Conservation (phyloP, 2,113 vertebrate genomes). For the Thunnus maccoyii region DNA sequence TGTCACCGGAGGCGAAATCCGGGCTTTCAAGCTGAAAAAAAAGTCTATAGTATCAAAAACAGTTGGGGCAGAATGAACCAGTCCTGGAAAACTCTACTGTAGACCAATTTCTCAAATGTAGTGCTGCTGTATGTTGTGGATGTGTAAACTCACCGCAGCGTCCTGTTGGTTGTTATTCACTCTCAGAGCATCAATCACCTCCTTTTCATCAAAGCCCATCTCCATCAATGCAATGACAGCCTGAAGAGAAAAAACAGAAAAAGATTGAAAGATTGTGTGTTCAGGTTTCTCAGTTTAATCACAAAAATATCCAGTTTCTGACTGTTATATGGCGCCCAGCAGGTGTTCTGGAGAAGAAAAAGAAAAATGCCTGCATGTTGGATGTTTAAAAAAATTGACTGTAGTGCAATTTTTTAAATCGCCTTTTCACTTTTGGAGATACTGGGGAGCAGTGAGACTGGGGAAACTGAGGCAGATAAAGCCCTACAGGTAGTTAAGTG, state of each 20-base stretch:
- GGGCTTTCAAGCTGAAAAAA: neutral
- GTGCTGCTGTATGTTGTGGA: neutral
- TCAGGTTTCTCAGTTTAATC: neutral
- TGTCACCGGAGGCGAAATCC: neutral
- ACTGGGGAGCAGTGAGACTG: neutral
- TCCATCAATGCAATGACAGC: constrained; percentile 97
- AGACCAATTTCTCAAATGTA: neutral
- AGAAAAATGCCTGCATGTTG: no score
- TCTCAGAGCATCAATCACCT: constrained; percentile 94
- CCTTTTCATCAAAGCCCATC: constrained; percentile 99
- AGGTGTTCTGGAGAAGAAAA: neutral
- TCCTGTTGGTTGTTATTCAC: constrained; percentile 99
- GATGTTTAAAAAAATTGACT: no score
- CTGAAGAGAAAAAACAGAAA: constrained; percentile 72
- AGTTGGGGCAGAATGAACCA: no score
- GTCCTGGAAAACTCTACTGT: no score
- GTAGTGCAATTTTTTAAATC: neutral
- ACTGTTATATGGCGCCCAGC: neutral
- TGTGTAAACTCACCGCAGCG: constrained; percentile 89
- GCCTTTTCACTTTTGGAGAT: constrained; percentile 7
- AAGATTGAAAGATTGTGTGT: neutral
- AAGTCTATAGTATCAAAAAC: neutral
- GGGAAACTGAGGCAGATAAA: neutral
- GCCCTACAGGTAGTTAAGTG: neutral
- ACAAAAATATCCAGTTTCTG: neutral